Evolutionary conservation across 1,140 invertebrate species (phyloP).

Genomic region (Lineus longissimus): DNA sequence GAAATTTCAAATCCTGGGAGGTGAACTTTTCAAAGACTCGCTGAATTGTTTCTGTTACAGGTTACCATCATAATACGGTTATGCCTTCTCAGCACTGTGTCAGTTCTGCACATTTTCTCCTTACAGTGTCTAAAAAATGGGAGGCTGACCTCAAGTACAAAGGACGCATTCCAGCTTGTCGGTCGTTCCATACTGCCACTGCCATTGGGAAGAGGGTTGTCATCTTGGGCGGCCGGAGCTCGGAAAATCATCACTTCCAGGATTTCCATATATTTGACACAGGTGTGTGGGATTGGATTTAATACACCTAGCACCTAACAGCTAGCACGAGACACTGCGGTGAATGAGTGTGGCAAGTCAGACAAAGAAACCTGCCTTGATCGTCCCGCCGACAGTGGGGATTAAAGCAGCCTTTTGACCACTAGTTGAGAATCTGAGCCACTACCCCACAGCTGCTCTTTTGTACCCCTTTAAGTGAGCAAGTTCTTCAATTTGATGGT

Average conservation of each 20-base stretch:
- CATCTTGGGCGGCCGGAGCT: slow-evolving; percentile 41
- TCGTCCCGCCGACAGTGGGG: too few species aligned
- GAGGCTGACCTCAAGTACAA: slow-evolving; percentile 25
- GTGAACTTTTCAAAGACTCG: too few species aligned
- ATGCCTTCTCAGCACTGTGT: too few species aligned
- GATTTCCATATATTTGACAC: slow-evolving; percentile 45
- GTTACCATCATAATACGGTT: too few species aligned
- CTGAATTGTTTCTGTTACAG: too few species aligned
- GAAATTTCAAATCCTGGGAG: too few species aligned
- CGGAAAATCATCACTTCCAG: slow-evolving; percentile 38
- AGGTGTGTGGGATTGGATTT: slow-evolving; percentile 25
- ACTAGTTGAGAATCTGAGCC: too few species aligned
- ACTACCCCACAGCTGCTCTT: too few species aligned
- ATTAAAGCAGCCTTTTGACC: too few species aligned
- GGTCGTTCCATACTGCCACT: slow-evolving; percentile 45
- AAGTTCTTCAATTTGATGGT: neutral
- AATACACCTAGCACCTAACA: neutral
- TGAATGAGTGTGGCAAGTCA: neutral
- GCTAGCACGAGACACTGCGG: neutral
- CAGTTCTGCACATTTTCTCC: neutral
- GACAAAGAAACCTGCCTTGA: too few species aligned
- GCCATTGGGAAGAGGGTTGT: slow-evolving; percentile 37
- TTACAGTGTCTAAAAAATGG: slow-evolving; percentile 45
- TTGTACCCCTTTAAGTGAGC: too few species aligned
- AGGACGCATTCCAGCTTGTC: slow-evolving; percentile 35